Evolutionary conservation across 2,797 vertebrate species (phyloP), one percentile per base, ranked within the genome.

Genomic region (Rhinogobio ventralis): DNA sequence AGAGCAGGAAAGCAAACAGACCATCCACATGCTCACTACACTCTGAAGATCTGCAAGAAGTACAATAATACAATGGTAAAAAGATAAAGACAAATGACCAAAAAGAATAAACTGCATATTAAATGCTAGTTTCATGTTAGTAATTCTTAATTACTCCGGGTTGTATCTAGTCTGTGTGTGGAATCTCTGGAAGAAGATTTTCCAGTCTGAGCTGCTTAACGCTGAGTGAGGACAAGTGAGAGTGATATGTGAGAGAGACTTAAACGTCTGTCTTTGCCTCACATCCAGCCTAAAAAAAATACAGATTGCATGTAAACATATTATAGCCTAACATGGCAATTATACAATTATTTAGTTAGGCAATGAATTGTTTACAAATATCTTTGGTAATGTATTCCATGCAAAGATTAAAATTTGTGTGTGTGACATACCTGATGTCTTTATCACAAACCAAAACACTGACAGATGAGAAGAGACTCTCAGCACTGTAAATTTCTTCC

Each of bases 401-500:
- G 13, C 28, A 62, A 62, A 15, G 5, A 7, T 28, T 17, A 28
- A 64, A 17, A 30, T 15, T 6, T 17, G 25, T 62, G 2, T 62
- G 2, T 64, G 25, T 7, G 1, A 30, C 28, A 15, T 30, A 64
- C 62, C 28, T 64, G 62, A 30, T 64, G 28, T 30, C 62, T 28
- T 64, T 30, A 28, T 62, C 60, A 64, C 25, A 64, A 30, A 64
- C 25, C 14, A 30, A 64, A 64, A 64, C 14, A 64, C 62, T 30
- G 62, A 64, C 14, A 30, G 62, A 64, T 64, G 62, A 64, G 62
- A 64, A 64, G 62, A 64, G 62, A 64, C 62, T 64, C 62, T 64
- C 28, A 30, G 28, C 28, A 30, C 30, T 64, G 62, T 64, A 64
- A 3, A 30, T 64, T 17, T 64, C 62, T 64, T 64, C 62, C 28